Percentiles rank a stretch among this genome's conserved stretches.
Conservation (phyloP, 1,140 invertebrate genomes). For the Neodiprion pinetum region DNA sequence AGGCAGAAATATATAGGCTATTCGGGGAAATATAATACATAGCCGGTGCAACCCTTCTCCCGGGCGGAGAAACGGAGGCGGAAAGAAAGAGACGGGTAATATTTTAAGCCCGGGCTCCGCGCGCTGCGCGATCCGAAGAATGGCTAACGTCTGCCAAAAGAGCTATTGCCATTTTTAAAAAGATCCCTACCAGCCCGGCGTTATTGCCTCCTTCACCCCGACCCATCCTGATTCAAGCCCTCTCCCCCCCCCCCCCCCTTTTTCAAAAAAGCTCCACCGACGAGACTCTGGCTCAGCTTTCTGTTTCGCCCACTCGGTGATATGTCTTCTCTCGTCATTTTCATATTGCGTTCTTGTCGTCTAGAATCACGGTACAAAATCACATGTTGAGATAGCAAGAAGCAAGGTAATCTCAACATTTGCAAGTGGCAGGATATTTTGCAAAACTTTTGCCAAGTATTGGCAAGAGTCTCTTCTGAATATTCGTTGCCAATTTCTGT, state of each 20-base stretch:
- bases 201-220: background rate
- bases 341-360: too few species aligned
- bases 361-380: too few species aligned
- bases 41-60: background rate
- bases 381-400: too few species aligned
- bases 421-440: too few species aligned
- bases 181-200: background rate
- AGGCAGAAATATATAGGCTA: background rate
- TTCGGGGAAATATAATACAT: constrained; percentile 13
- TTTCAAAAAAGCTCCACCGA: too few species aligned
- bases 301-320: too few species aligned
- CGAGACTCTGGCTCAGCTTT: too few species aligned
- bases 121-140: background rate
- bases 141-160: background rate
- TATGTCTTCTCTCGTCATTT: too few species aligned
- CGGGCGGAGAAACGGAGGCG: background rate
- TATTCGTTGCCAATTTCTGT: too few species aligned
- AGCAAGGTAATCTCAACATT: too few species aligned
- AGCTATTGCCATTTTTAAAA: constrained; percentile 10
- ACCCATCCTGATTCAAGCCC: background rate
- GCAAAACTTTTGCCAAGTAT: too few species aligned
- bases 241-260: background rate
- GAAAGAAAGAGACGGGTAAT: background rate
- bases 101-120: background rate
- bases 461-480: too few species aligned